Evolutionary conservation across 2,113 vertebrate species (phyloP), one percentile per base, ranked within the genome.

Genomic region (Pelecanus crispus): DNA sequence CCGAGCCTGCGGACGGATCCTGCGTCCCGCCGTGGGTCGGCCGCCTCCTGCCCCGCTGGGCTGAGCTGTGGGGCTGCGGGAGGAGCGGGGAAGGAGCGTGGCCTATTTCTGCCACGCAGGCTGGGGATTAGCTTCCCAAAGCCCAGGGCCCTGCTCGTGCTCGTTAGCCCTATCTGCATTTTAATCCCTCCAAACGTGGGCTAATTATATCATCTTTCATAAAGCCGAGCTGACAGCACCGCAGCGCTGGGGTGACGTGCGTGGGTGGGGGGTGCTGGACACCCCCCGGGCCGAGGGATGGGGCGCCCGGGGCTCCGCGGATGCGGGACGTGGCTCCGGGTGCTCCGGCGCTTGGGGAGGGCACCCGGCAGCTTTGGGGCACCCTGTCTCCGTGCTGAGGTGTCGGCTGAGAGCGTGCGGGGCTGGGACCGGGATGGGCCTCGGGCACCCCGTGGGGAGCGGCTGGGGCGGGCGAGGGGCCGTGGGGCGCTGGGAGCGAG

Each of bases 21-120:
- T 1, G 8, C 9, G 4, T 38, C 72, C 66, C 0, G 0, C 49
- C 3, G 0, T 40, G 56, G 45, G 14, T n/a, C 1, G 1, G 49
- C 52, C n/a, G 49, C 17, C 59, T 62, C 42, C 61, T 12, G 49
- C 34, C 22, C 63, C 4, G 4, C 26, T 0, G 12, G 11, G 52
- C 73, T 0, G 6, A 12, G 80, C 70, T 2, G 2, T 6, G 47
- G 52, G 53, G 74, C 65, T 90, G 79, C 31, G 1, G 7, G 52
- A 36, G 52, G 47, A 32, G 40, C 1, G 1, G 42, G 62, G 49
- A n/a, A 12, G 42, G 40, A 59, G 10, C 13, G 56, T 66, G 96
- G 40, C 89, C 95, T 96, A 68, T 36, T 97, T 94, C 94, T 93
- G 94, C 79, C 84, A 40, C 4, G 5, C 31, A 20, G 50, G 16